Evolutionary conservation across 2,797 vertebrate species (phyloP).

Genomic region (Silurus lanzhouensis): DNA sequence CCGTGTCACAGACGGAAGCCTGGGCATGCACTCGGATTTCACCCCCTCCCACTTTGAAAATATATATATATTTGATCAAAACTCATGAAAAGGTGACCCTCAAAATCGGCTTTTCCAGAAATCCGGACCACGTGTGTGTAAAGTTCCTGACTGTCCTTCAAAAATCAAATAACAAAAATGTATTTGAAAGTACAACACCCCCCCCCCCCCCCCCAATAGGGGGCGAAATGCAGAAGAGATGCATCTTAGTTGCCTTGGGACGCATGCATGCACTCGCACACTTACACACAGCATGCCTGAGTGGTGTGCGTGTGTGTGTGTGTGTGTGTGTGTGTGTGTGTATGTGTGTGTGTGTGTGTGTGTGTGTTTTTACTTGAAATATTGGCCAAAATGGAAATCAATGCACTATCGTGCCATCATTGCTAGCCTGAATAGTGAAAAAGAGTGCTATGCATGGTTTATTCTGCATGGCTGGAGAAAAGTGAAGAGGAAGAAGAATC

Average conservation of each 20-base stretch:
- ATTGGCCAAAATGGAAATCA: not conserved
- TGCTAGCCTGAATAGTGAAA: not conserved
- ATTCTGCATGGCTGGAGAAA: not conserved
- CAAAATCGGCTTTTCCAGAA: constrained; percentile 68
- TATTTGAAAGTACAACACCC: not conserved
- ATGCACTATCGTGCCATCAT: not conserved
- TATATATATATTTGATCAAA: constrained; percentile 55
- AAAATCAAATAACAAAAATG: constrained; percentile 30
- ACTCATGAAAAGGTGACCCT: constrained; percentile 91
- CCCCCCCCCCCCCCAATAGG: too few species aligned
- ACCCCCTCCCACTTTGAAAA: constrained; percentile 20
- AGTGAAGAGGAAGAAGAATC: constrained; percentile 1
- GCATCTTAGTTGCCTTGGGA: constrained; percentile 70
- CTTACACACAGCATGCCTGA: constrained; percentile 31
- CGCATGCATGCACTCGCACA: constrained; percentile 18
- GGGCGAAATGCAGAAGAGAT: constrained; percentile 83
- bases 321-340: too few species aligned
- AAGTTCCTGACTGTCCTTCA: constrained; percentile 74
- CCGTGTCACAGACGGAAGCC: constrained; percentile 81
- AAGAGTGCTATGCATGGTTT: not conserved
- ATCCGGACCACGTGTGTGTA: constrained; percentile 53
- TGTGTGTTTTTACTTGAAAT: not conserved
- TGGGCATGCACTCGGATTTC: constrained; percentile 92
- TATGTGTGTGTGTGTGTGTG: too few species aligned
- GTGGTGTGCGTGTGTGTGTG: not conserved